phyloP scores from a whole-genome alignment of 2,113 vertebrate species.

The Alexandromys fortis region DNA sequence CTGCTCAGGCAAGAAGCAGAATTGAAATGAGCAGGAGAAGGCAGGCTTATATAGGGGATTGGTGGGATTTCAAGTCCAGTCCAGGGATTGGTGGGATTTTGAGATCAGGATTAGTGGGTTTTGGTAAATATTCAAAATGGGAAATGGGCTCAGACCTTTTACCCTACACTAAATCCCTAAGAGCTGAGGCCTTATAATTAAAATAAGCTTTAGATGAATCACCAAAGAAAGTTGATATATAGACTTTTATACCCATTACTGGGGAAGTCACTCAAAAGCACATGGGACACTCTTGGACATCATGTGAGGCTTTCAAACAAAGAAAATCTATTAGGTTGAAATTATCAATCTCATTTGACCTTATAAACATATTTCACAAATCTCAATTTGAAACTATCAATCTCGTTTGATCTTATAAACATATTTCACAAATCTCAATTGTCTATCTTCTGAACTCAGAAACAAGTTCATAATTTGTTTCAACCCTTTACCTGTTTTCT shows the following conservation, averaged over 20 bases:
- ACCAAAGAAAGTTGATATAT: too few species aligned
- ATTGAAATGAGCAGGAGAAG: not conserved
- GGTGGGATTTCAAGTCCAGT: not conserved
- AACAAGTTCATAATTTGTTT: not conserved
- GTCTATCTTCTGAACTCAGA: not conserved
- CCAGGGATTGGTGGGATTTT: not conserved
- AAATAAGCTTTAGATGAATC: not conserved
- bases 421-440: not conserved
- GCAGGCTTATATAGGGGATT: not conserved
- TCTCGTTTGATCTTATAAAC: not conserved
- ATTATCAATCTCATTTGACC: not conserved
- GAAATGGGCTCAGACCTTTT: not conserved
- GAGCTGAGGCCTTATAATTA: not conserved
- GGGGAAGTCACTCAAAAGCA: not conserved
- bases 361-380: not conserved
- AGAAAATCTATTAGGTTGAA: not conserved
- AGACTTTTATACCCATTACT: not conserved
- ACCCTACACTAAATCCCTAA: not conserved
- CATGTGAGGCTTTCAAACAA: not conserved
- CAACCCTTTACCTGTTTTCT: not conserved
- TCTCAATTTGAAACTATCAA: not conserved
- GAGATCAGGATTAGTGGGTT: not conserved
- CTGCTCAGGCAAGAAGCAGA: not conserved
- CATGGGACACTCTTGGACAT: not conserved
- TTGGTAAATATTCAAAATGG: not conserved